Percentiles rank a stretch among this genome's conserved stretches.
Evolutionary conservation across 1,140 invertebrate species (phyloP).

Genomic region (Euglossa dilemma): DNA sequence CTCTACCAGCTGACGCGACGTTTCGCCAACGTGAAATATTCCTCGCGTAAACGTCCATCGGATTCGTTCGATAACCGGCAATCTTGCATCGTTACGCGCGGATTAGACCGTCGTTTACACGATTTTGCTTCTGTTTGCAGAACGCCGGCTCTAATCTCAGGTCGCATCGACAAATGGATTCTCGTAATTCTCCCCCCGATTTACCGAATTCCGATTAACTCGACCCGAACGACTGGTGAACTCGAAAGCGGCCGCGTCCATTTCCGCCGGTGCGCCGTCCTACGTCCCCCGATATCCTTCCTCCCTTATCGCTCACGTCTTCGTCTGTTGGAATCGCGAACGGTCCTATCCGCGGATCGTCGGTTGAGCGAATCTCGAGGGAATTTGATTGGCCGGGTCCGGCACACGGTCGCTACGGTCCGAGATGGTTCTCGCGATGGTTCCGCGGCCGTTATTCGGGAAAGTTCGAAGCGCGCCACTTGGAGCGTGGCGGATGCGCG

Average conservation of each 20-base stretch:
- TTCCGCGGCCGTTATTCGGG: constrained; percentile 12
- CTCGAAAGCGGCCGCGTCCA: too few species aligned
- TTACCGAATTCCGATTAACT: constrained; percentile 66
- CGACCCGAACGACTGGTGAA: too few species aligned
- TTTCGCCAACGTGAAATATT: constrained; percentile 9
- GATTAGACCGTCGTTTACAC: constrained; percentile 61
- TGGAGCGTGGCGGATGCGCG: background rate
- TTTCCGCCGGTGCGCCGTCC: too few species aligned
- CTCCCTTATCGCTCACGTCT: too few species aligned
- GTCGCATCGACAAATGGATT: constrained; percentile 64
- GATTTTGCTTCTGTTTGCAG: constrained; percentile 59
- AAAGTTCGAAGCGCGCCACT: constrained; percentile 26
- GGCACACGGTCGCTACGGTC: too few species aligned
- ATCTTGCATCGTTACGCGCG: constrained; percentile 29
- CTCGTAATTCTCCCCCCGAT: constrained; percentile 65
- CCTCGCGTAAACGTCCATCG: background rate
- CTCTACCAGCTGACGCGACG: background rate
- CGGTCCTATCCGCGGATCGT: too few species aligned
- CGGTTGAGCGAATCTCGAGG: too few species aligned
- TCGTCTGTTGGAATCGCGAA: background rate
- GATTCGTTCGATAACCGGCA: constrained; percentile 44
- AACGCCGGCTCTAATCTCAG: constrained; percentile 55
- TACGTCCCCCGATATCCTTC: too few species aligned
- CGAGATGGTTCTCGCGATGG: too few species aligned
- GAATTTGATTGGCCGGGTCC: too few species aligned